Base-by-base conservation (phyloP, 2,888 invertebrate genomes). In the Drosophila recens region DNA sequence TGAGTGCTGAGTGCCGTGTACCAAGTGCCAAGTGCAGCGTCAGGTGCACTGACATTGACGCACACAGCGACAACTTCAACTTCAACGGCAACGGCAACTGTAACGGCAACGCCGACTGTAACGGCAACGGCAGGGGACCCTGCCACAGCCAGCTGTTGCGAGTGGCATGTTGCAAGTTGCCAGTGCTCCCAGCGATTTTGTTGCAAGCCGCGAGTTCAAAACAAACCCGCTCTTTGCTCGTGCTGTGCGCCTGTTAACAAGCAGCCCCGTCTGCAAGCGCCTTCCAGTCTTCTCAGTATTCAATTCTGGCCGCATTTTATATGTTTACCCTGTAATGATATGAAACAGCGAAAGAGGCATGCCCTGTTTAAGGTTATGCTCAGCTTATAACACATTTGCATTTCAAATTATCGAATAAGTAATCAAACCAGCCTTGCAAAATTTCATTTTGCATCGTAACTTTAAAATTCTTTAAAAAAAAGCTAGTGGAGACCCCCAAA, bases 31-130 rank as follows among this genome's bases (percentile, higher is more conserved):
- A 80, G 62, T 69, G 76, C 63, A 79, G 68, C 76, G 64, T 62
- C 87, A 56, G 87, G 78, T 88, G 73, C 87, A 86, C 81, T 86
- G 83, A 86, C 86, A 84, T 80, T 88, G 87, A 67, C 23, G 75
- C 79, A 66, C 73, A 88, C 70, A 46, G 38, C 57, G 36, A 20
- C 51, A 20, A 20, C 51, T 20, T 20, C 62, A 36, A 20, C 51
- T 13, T n/a, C 62, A 36, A 63, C 42, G 42, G 48, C 51, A 9
- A 53, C 42, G 20, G 3, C 20, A 6, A 23, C 23, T 10, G 34
- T 11, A 36, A 10, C 3, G 20, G 20, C 62, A 36, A 63, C 42
- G 42, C 43, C 51, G 6, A 53, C 42, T 20, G 3, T 20, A 6
- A 23, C 23, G 8, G 34, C 11, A 36, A 10, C 3, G 40, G 20